Conservation (phyloP, 2,888 invertebrate genomes). For the Drosophila monieri region DNA sequence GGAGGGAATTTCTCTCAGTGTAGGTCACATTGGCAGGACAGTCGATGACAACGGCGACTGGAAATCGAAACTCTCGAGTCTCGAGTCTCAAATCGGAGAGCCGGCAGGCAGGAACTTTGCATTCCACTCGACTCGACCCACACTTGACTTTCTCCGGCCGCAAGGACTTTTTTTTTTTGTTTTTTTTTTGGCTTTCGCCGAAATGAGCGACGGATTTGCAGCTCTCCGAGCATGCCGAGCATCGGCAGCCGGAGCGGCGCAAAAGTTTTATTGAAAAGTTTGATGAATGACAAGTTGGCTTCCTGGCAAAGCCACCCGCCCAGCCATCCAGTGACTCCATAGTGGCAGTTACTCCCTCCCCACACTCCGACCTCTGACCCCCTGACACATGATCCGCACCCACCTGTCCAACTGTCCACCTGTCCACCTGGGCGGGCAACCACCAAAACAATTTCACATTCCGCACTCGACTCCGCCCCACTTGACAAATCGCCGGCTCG, state of each 20-base stretch:
- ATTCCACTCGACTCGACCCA: conserved; percentile 8
- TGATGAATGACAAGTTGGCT: conserved; percentile 71
- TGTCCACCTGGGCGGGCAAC: conserved; percentile 85
- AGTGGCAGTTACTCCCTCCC: background rate
- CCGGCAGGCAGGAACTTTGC: conserved; percentile 40
- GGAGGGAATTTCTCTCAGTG: background rate
- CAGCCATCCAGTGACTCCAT: conserved; percentile 4
- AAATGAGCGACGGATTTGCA: conserved; percentile 58
- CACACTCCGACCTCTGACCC: background rate
- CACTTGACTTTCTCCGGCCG: conserved; percentile 15
- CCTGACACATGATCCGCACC: background rate
- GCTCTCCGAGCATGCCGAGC: too few species aligned
- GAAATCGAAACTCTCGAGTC: conserved; percentile 43
- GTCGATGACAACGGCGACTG: conserved; percentile 24
- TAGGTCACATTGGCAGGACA: conserved; percentile 2
- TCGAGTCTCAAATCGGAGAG: conserved; percentile 7
- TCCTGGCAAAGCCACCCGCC: conserved; percentile 7
- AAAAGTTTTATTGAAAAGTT: conserved; percentile 78
- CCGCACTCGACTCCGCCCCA: background rate
- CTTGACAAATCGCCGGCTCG: conserved; percentile 13
- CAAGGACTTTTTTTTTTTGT: background rate
- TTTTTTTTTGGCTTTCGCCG: conserved; percentile 9
- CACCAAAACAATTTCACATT: conserved; percentile 51
- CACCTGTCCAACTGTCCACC: too few species aligned
- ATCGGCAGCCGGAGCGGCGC: conserved; percentile 38